phyloP scores from a whole-genome alignment of 2,888 invertebrate species.

The Apotomis turbidana region DNA sequence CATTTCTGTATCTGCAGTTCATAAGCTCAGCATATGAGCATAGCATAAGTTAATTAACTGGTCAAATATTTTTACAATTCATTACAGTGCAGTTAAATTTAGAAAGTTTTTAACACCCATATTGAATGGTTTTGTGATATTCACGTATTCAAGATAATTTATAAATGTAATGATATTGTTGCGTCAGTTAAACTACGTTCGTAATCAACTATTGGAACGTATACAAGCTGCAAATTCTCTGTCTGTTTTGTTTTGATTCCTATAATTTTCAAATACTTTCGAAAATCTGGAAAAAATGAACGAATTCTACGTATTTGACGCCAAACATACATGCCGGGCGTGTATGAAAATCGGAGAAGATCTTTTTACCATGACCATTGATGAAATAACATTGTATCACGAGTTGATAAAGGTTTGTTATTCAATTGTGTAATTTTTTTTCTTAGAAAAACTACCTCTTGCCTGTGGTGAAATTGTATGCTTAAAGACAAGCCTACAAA shows the following conservation, averaged over 20 bases:
- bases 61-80: too few relatives aligned
- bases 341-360: constrained; percentile 55
- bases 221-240: constrained; percentile 19
- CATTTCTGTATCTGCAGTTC: too few relatives aligned
- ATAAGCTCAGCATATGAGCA: too few relatives aligned
- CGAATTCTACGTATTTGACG: constrained; percentile 34
- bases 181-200: too few relatives aligned
- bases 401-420: constrained; percentile 54
- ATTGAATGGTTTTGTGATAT: too few relatives aligned
- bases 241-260: constrained; percentile 11
- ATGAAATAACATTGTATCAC: constrained; percentile 53
- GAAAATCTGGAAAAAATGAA: constrained; percentile 17
- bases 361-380: constrained; percentile 53
- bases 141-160: too few relatives aligned
- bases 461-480: background rate
- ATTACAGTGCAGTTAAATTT: too few relatives aligned
- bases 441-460: background rate
- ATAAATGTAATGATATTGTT: too few relatives aligned
- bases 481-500: background rate
- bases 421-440: constrained; percentile 29
- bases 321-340: constrained; percentile 53
- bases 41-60: too few relatives aligned
- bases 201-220: constrained; percentile 14
- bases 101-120: too few relatives aligned
- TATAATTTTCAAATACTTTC: background rate